These are phyloP conservation scores for Charaxes varanes DNA, from an alignment of 1,140 invertebrate genomes.

Conservation along the genomic window DNA sequence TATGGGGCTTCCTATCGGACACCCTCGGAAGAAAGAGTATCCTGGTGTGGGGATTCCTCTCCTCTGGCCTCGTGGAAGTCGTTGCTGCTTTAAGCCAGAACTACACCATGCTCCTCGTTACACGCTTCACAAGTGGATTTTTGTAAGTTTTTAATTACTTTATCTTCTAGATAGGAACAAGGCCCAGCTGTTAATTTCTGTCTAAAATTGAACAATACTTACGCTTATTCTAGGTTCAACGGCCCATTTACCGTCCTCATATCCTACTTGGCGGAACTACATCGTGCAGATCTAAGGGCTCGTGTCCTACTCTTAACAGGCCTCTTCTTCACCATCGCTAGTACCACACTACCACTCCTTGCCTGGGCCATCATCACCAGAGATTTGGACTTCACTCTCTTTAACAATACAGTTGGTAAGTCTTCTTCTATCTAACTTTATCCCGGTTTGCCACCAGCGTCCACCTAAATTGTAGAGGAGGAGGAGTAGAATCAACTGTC, in stretches of 20 bases:
- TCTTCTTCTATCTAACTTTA: too few species aligned
- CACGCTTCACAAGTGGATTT: slow-evolving; percentile 85
- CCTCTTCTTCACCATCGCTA: slow-evolving; percentile 77
- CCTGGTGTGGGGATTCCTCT: slow-evolving; percentile 81
- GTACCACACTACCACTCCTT: slow-evolving; percentile 72
- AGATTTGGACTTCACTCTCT: slow-evolving; percentile 50
- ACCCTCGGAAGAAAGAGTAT: slow-evolving; percentile 82
- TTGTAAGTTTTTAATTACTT: slow-evolving; percentile 76
- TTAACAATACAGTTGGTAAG: slow-evolving; percentile 51
- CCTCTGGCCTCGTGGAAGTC: slow-evolving; percentile 81
- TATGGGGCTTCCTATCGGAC: slow-evolving; percentile 90
- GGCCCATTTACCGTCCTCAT: slow-evolving; percentile 83
- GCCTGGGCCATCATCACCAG: slow-evolving; percentile 74
- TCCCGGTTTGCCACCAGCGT: too few species aligned
- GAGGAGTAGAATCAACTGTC: too few species aligned
- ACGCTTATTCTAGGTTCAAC: slow-evolving; percentile 77
- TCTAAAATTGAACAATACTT: background rate
- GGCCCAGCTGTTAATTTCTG: background rate
- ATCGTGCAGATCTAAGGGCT: slow-evolving; percentile 77
- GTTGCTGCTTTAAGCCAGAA: slow-evolving; percentile 81
- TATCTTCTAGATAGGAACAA: too few species aligned
- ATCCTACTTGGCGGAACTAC: slow-evolving; percentile 81
- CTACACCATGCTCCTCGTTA: slow-evolving; percentile 80
- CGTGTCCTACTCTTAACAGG: slow-evolving; percentile 78
- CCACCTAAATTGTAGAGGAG: too few species aligned